A percentile compares a stretch with the other conserved stretches of the same genome.
Conservation (phyloP, 1,140 invertebrate species). For the Lepidurus arcticus region DNA sequence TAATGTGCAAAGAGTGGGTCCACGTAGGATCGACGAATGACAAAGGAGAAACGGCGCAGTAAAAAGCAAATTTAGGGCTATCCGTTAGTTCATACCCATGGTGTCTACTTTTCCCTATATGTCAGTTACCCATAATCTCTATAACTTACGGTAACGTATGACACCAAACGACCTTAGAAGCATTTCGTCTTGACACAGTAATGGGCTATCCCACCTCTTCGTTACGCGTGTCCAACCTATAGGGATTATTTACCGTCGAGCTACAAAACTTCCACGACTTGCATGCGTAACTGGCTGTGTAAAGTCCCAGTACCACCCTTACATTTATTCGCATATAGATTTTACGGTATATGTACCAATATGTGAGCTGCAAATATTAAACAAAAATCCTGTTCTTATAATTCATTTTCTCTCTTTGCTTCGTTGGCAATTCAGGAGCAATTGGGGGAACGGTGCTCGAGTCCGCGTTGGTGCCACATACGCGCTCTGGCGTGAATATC, state of each 20-base stretch:
- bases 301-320: no score
- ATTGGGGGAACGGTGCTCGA: not conserved
- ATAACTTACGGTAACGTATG: not conserved
- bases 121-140: not conserved
- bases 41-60: no score
- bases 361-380: not conserved
- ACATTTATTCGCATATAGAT: no score
- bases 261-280: not conserved
- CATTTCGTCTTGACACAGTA: constrained; percentile 9
- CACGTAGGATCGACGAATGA: no score
- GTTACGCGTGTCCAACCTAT: not conserved
- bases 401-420: not conserved
- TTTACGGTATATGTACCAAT: not conserved
- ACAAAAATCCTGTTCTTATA: not conserved
- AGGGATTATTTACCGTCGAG: not conserved
- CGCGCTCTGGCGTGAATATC: constrained; percentile 6
- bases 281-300: not conserved
- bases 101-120: not conserved
- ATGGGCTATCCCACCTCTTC: not conserved
- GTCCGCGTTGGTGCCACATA: not conserved
- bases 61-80: not conserved
- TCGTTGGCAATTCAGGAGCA: not conserved
- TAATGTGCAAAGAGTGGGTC: no score
- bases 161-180: not conserved
- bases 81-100: not conserved